A percentile compares a stretch with the other conserved stretches of the same genome.
Evolutionary conservation across 2,113 vertebrate species (phyloP).

Genomic region (Ceratotherium simum): DNA sequence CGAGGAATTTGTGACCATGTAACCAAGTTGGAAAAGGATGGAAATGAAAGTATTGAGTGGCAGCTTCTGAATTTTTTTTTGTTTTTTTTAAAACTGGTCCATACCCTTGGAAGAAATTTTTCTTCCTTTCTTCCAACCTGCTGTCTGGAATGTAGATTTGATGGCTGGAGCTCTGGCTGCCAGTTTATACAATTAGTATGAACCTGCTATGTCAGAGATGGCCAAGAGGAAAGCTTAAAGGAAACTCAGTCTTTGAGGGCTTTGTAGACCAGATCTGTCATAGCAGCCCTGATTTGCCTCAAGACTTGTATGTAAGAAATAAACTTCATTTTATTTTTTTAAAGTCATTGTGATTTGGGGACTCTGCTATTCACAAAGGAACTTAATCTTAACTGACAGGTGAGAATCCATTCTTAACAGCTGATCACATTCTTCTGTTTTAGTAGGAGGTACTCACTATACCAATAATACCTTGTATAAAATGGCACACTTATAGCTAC

Average conservation of each 20-base stretch:
- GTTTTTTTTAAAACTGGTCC: background rate
- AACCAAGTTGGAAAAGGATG: background rate
- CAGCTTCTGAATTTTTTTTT: background rate
- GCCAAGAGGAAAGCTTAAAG: background rate
- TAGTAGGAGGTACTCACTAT: background rate
- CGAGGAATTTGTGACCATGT: background rate
- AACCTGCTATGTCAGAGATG: background rate
- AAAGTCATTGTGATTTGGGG: background rate
- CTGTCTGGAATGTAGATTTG: background rate
- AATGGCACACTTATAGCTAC: background rate
- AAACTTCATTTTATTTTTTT: background rate
- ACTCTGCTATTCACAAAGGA: background rate
- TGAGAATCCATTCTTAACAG: background rate
- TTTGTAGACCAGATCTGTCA: background rate
- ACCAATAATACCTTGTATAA: background rate
- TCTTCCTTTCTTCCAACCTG: background rate
- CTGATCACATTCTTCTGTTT: background rate
- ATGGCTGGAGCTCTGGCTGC: background rate
- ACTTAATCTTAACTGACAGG: background rate
- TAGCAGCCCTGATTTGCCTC: background rate
- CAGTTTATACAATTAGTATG: background rate
- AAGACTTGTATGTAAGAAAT: background rate
- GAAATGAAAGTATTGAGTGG: background rate
- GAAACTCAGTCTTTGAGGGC: background rate
- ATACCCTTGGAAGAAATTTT: background rate